Conservation (phyloP, 2,888 invertebrate genomes). For the Cantharis rustica region DNA sequence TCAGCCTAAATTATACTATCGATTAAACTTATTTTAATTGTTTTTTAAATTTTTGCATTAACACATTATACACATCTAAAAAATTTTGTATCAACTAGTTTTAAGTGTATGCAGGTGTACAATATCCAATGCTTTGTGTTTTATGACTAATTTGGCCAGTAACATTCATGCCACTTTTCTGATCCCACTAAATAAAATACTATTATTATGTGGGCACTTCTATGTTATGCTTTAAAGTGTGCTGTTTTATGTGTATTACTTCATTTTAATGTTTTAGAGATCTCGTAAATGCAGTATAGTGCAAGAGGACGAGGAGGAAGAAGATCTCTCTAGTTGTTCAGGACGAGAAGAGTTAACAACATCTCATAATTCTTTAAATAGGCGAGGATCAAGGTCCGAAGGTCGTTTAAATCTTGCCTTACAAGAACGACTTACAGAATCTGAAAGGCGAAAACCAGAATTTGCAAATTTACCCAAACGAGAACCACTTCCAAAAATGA, state of each 20-base stretch:
- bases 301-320: slow-evolving; percentile 90
- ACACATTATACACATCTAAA: neutral
- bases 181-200: neutral
- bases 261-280: slow-evolving; percentile 58
- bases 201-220: neutral
- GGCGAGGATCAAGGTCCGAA: slow-evolving; percentile 80
- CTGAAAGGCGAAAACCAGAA: slow-evolving; percentile 58
- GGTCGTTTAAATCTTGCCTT: slow-evolving; percentile 74
- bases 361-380: slow-evolving; percentile 59
- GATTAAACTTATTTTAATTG: neutral
- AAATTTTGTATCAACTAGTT: neutral
- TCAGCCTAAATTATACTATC: neutral
- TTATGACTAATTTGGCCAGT: neutral
- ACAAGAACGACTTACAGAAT: slow-evolving; percentile 65
- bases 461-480: slow-evolving; percentile 43
- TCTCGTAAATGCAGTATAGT: slow-evolving; percentile 90
- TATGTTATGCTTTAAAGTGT: neutral
- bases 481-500: slow-evolving; percentile 31
- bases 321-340: slow-evolving; percentile 67
- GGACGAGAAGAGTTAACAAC: slow-evolving; percentile 63
- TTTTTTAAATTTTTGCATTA: neutral
- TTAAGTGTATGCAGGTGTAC: neutral
- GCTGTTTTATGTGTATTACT: neutral
- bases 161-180: neutral
- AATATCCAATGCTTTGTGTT: neutral